Conservation (phyloP, 2,113 vertebrate species). For the Oplegnathus fasciatus region DNA sequence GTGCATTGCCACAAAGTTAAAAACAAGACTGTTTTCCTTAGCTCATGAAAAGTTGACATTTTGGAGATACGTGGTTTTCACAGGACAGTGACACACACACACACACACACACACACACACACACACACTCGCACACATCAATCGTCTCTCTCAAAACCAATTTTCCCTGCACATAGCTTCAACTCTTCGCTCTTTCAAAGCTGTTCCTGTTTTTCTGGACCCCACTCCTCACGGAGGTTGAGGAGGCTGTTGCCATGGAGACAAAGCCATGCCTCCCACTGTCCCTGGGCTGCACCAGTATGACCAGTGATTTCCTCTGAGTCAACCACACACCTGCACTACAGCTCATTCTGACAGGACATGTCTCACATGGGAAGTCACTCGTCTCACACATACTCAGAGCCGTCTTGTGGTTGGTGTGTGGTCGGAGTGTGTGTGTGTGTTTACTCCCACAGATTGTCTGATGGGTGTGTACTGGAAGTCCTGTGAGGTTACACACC, state of each 20-base stretch:
- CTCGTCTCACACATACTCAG: conserved; percentile 53
- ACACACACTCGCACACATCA: neutral
- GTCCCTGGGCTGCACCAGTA: conserved; percentile 21
- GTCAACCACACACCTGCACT: conserved; percentile 62
- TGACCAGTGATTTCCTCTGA: conserved; percentile 69
- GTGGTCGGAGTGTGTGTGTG: conserved; percentile 34
- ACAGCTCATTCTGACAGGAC: conserved; percentile 62
- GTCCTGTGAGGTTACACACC: conserved; percentile 72
- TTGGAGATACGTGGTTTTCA: neutral
- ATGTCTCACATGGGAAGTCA: conserved; percentile 58
- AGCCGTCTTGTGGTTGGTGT: conserved; percentile 41
- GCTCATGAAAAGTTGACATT: neutral
- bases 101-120: conserved; percentile 3
- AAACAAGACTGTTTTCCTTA: neutral
- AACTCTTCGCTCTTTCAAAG: conserved; percentile 1
- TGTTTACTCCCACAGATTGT: conserved; percentile 54
- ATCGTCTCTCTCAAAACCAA: conserved; percentile 15
- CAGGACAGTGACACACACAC: neutral
- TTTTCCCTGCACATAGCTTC: conserved; percentile 17
- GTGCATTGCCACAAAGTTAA: neutral
- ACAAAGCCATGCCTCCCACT: conserved; percentile 31
- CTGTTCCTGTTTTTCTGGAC: conserved; percentile 41
- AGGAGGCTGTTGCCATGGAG: conserved; percentile 65
- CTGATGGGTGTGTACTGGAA: conserved; percentile 55
- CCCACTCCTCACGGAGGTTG: neutral